phyloP scores from a whole-genome alignment of 1,140 invertebrate species.

The Orius insidiosus region DNA sequence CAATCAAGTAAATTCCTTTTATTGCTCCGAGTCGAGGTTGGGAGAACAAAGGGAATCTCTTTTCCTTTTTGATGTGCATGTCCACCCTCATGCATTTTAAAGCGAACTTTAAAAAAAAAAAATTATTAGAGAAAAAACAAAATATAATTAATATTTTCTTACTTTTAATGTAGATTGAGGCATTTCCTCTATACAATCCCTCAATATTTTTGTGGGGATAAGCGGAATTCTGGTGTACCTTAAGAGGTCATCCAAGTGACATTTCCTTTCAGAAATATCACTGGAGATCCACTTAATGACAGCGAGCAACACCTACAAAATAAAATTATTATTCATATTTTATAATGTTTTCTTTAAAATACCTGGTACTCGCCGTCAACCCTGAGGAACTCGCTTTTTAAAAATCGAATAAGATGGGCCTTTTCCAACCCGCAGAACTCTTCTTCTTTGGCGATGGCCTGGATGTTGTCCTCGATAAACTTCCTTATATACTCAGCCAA shows the following conservation, averaged over 20 bases:
- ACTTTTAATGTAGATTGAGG: constrained; percentile 59
- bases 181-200: constrained; percentile 58
- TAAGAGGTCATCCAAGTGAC: constrained; percentile 75
- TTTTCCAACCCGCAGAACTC: too few relatives aligned
- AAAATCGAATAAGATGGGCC: too few relatives aligned
- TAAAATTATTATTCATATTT: background rate
- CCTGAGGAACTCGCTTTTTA: constrained; percentile 77
- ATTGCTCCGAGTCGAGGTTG: constrained; percentile 65
- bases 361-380: constrained; percentile 84
- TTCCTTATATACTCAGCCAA: too few relatives aligned
- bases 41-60: constrained; percentile 54
- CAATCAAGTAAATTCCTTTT: constrained; percentile 77
- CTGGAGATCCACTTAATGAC: constrained; percentile 80
- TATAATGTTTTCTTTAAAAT: constrained; percentile 10
- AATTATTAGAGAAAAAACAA: background rate
- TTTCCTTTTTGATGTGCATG: constrained; percentile 56
- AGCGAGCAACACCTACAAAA: constrained; percentile 65
- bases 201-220: constrained; percentile 72
- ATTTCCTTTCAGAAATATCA: constrained; percentile 57
- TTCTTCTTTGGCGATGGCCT: too few relatives aligned
- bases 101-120: constrained; percentile 34
- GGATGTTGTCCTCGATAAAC: too few relatives aligned
- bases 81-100: constrained; percentile 66
- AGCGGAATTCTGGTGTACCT: constrained; percentile 68
- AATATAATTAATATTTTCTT: too few relatives aligned